phyloP scores from a whole-genome alignment of 2,113 vertebrate genomes.

The Sinocyclocheilus rhinocerous region DNA sequence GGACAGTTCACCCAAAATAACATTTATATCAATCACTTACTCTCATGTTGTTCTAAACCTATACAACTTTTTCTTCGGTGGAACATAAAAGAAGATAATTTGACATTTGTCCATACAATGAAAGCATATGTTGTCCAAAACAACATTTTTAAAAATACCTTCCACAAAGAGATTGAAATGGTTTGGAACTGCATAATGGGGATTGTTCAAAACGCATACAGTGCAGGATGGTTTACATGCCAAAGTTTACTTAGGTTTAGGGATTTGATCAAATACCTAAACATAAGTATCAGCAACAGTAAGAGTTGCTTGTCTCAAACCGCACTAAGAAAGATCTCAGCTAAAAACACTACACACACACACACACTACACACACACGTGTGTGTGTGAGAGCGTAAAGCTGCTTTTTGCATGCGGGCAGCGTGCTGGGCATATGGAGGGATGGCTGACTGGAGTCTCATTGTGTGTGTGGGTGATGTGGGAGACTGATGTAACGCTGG shows the following conservation, averaged over 20 bases:
- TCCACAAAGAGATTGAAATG: background rate
- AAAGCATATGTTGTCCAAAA: background rate
- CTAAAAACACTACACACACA: background rate
- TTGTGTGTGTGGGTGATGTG: constrained; percentile 40
- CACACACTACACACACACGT: background rate
- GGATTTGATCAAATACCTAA: background rate
- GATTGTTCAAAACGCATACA: background rate
- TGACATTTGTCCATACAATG: background rate
- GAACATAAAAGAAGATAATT: background rate
- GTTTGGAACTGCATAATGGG: background rate
- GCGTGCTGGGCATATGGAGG: constrained; percentile 50
- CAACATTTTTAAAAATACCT: background rate
- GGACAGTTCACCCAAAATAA: background rate
- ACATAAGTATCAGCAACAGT: background rate
- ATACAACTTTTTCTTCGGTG: background rate
- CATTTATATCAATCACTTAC: background rate
- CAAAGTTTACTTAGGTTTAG: background rate
- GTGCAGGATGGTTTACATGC: background rate
- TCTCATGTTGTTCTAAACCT: background rate
- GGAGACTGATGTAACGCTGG: constrained; percentile 53
- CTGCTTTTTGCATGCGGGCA: constrained; percentile 30
- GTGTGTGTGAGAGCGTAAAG: constrained; percentile 30
- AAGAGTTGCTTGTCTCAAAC: background rate
- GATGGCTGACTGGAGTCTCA: constrained; percentile 26
- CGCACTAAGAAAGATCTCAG: background rate